These are phyloP conservation scores for Meloidogyne hapla DNA, from an alignment of 1,140 invertebrate genomes.

Conservation along the genomic window DNA sequence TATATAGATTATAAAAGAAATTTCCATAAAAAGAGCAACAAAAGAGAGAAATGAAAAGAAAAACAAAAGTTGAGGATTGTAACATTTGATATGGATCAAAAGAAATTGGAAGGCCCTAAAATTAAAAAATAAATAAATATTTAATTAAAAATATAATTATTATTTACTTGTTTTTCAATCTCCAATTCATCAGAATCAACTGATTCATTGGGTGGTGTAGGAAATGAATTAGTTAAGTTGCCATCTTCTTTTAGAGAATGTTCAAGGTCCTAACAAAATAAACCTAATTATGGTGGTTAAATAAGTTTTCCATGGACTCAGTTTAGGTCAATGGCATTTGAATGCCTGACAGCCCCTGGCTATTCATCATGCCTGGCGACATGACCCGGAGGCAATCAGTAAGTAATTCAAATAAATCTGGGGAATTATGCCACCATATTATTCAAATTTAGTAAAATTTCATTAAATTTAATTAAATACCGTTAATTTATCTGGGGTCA, in stretches of 20 bases:
- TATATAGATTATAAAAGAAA: slow-evolving; percentile 61
- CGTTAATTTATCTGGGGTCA: not conserved
- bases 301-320: no score
- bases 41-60: slow-evolving; percentile 58
- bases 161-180: slow-evolving; percentile 10
- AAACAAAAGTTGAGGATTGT: slow-evolving; percentile 55
- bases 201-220: slow-evolving; percentile 27
- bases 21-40: slow-evolving; percentile 64
- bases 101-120: slow-evolving; percentile 26
- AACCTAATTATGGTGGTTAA: no score
- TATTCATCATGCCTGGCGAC: no score
- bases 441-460: no score
- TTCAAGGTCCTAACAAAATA: not conserved
- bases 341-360: no score
- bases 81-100: slow-evolving; percentile 52
- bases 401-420: no score
- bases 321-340: no score
- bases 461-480: not conserved
- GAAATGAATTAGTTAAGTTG: slow-evolving; percentile 18
- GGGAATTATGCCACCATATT: no score
- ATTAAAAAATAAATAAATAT: not conserved
- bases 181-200: slow-evolving; percentile 22
- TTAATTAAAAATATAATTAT: not conserved
- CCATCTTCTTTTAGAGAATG: not conserved
- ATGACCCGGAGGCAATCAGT: no score